Base-by-base conservation (phyloP, 2,888 invertebrate genomes). In the Lepidocyrtinus sp. region DNA sequence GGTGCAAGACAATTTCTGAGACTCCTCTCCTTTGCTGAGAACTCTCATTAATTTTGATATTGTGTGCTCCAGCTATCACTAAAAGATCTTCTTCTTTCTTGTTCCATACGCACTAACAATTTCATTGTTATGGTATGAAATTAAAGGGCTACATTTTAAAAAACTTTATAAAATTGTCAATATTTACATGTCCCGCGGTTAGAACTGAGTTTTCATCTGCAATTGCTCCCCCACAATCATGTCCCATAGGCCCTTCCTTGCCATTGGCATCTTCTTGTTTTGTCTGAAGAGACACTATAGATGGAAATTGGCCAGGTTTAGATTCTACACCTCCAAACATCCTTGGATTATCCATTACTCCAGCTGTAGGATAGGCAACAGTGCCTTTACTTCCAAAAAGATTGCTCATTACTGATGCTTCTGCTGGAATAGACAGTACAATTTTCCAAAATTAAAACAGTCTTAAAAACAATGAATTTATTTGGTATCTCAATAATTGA, bases 151-250 rank as follows among this genome's bases (percentile, higher is more conserved):
- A 45, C 7, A 5, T 45, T 15, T 15, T 45, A 12, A 5, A 45
- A 45, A 45, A 45, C 5, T 9, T 45, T 45, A 5, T 5, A 3
- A 61, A 19, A 2, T n/a, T 55, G 15, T 74, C 2, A 0, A 22
- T 17, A 69, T 69, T 69, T 65, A 76, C 80, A 46, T 82, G 82
- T 1, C 45, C 80, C 1, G 82, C 82, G 22, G 82, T 80, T 7
- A 82, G 22, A 12, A 82, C 59, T 50, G 73, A 27, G 0, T 5
- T 21, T 9, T 36, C 1, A 45, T 80, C 73, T 21, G 74, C 25
- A 50, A 82, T 80, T 1, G 82, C 65, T 1, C 82, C 82, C 0
- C 76, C 82, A 27, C 82, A 82, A 21, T 63, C 63, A 69, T 82
- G 82, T 12, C 19, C 63, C 45, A n/a, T n/a, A n/a, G n/a, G n/a